Evolutionary conservation across 2,113 vertebrate species (phyloP), one percentile per base, ranked within the genome.

Genomic region (Ceratotherium simum): DNA sequence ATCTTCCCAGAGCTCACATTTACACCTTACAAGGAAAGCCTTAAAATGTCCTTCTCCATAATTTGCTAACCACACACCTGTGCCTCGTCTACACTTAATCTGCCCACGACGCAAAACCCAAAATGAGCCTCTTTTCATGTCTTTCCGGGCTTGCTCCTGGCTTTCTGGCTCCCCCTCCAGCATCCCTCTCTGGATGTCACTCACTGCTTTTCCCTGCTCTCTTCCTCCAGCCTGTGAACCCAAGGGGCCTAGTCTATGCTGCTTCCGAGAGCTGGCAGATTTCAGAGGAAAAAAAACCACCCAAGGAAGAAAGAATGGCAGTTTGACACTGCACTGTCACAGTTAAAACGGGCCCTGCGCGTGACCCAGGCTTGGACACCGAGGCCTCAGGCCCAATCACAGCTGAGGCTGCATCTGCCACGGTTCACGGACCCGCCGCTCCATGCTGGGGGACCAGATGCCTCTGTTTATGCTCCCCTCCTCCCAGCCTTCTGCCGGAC

Each of bases 371-470:
- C 99, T 97, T 88, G 98, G 98, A 98, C 98, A 98, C 97, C 54
- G 97, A 98, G 56, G 98, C 98, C 98, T 96, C 2, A 86, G 97
- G 96, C 98, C 98, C 98, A 84, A 82, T 97, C 98, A 96, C 99
- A 99, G 99, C 99, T 99, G 99, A 99, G 98, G 96, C 97, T 94
- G 98, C 99, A 99, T 98, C 99, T 99, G 99, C 98, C 97, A 97
- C 4, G 64, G 98, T 98, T 97, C 98, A 93, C 92, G 88, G 97
- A 90, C 98, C 98, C 96, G 93, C 98, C 81, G 98, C 98, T 98
- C 97, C 99, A 98, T 98, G 99, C 99, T 99, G 99, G 97, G 99
- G 98, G 93, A 97, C 98, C 99, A 99, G 99, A 99, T 99, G 99
- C 99, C 98, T 98, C 99, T 98, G 99, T 98, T 99, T 98, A 98